Evolutionary conservation across 2,797 vertebrate genomes (phyloP).

Genomic region (Hapalemur alaotrensis): DNA sequence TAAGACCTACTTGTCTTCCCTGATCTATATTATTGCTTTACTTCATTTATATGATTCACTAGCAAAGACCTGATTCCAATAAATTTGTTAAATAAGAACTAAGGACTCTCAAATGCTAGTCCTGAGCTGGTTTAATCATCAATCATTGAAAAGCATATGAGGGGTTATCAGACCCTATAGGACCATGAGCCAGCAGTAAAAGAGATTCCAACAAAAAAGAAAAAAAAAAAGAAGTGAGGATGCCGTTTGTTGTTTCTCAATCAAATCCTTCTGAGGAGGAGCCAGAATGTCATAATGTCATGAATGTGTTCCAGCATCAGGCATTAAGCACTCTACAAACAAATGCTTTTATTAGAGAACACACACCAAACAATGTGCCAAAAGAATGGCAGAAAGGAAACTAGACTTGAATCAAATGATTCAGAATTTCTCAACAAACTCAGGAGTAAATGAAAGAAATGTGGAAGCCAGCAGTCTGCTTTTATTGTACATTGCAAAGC

Average conservation of each 20-base stretch:
- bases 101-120: not conserved
- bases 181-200: not conserved
- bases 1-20: not conserved
- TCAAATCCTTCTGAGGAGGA: not conserved
- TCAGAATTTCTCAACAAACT: constrained; percentile 17
- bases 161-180: not conserved
- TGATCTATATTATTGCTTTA: constrained; percentile 17
- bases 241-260: not conserved
- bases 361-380: not conserved
- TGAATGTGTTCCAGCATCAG: not conserved
- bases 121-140: not conserved
- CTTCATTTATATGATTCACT: not conserved
- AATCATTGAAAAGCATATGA: not conserved
- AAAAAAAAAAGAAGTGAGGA: not conserved
- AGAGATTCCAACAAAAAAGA: not conserved
- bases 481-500: not conserved
- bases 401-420: not conserved
- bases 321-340: not conserved
- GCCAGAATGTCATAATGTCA: not conserved
- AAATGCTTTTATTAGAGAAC: not conserved
- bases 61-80: constrained; percentile 1
- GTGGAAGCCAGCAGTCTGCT: not conserved
- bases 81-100: constrained; percentile 2
- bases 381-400: not conserved
- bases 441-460: not conserved